Conservation (phyloP, 2,113 vertebrate genomes). For the Danionella cerebrum region DNA sequence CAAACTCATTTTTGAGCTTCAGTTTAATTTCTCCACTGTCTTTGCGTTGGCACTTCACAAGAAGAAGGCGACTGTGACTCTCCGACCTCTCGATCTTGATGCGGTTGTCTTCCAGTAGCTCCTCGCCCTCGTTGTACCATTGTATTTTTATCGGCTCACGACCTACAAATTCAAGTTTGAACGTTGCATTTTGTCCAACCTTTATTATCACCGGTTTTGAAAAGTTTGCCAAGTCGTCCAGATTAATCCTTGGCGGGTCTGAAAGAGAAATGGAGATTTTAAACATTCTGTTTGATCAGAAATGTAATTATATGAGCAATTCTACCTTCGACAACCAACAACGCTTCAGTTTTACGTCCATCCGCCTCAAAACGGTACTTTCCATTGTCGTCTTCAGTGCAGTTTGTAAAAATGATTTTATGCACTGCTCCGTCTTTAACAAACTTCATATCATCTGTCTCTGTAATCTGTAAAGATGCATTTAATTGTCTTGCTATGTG, state of each 20-base stretch:
- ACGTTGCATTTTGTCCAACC: slow-evolving; percentile 61
- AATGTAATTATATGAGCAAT: too few species aligned
- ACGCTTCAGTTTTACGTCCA: slow-evolving; percentile 64
- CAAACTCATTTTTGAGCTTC: slow-evolving; percentile 76
- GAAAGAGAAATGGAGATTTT: too few species aligned
- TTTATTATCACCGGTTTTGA: slow-evolving; percentile 66
- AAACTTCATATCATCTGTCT: slow-evolving; percentile 60
- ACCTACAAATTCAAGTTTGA: slow-evolving; percentile 73
- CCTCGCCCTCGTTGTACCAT: slow-evolving; percentile 74
- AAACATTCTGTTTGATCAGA: too few species aligned
- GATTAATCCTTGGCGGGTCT: slow-evolving; percentile 76
- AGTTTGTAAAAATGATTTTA: slow-evolving; percentile 64
- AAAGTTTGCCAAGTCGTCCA: slow-evolving; percentile 64
- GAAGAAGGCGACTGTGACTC: slow-evolving; percentile 58
- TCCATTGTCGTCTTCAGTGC: slow-evolving; percentile 66
- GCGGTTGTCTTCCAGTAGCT: slow-evolving; percentile 57
- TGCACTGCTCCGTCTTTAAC: slow-evolving; percentile 66
- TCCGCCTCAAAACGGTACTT: slow-evolving; percentile 76
- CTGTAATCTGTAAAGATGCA: slow-evolving; percentile 58
- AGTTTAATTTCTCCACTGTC: slow-evolving; percentile 74
- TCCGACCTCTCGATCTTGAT: slow-evolving; percentile 63
- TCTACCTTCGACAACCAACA: slow-evolving; percentile 63
- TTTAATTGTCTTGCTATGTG: slow-evolving; percentile 3
- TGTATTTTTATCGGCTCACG: slow-evolving; percentile 67
- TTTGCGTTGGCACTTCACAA: slow-evolving; percentile 66